Base-by-base conservation (phyloP, 2,113 vertebrate genomes). In the Gorsachius goisagi region DNA sequence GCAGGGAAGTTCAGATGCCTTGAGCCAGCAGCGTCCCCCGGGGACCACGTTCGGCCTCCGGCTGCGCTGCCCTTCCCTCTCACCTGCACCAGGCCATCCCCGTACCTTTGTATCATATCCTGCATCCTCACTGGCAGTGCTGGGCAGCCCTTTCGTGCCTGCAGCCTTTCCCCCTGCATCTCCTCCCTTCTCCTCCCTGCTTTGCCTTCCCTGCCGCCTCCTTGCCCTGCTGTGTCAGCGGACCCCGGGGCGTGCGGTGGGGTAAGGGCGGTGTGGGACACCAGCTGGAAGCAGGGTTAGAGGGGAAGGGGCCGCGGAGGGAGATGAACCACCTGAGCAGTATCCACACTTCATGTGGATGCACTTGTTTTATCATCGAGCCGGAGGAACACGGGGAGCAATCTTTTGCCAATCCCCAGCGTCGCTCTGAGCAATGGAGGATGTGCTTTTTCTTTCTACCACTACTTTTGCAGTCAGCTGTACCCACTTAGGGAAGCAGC, bases 321-420 rank as follows among this genome's bases (percentile, higher is more conserved):
- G 80, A 56, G 32, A 18, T 0, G 3, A 49, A 11, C 24, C 0
- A 0, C 39, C 26, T 13, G n/a, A n/a, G 59, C 2, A 2, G 7
- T 26, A 13, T 12, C 35, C 37, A 24, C 9, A 4, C 14, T 58
- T 26, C 15, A 2, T 15, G 12, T 5, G 44, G 24, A 32, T 30
- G 9, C 16, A 2, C 23, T 35, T 1, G 1, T 33, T 63, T 16
- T 50, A 2, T 63, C 20, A 6, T 8, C 1, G 2, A 63, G 49
- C 10, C 5, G 5, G 41, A 41, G 33, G 28, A 59, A 45, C 62
- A 6, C 28, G 9, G 26, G 35, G 21, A 47, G 41, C 0, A 2
- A 12, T 26, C 24, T 35, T 39, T 39, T 41, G 23, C 56, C 19
- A 8, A 2, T 27, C 33, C 30, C 32, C 28, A 11, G 28, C 8